Conservation (phyloP, 2,888 invertebrate species). For the Sympetrum striolatum region DNA sequence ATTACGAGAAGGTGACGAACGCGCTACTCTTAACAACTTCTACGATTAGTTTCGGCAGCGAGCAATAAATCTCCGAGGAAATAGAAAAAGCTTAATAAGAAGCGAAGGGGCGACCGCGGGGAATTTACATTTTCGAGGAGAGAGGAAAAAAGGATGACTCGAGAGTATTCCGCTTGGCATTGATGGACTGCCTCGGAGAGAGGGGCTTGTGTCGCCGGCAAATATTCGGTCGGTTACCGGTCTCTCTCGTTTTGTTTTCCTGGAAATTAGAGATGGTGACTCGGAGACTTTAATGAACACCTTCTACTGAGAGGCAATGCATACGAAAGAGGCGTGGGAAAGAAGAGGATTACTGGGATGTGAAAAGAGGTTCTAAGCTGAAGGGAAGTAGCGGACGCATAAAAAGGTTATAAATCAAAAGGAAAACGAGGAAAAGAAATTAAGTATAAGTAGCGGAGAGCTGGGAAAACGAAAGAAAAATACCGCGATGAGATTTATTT, state of each 20-base stretch:
- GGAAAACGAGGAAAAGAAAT: not conserved
- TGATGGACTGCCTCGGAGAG: not conserved
- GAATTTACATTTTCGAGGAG: not conserved
- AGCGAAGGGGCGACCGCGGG: not conserved
- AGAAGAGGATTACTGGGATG: not conserved
- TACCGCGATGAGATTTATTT: no score
- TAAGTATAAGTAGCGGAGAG: not conserved
- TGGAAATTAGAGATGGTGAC: conserved; percentile 2
- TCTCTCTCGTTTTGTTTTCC: not conserved
- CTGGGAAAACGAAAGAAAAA: not conserved
- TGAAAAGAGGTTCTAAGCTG: not conserved
- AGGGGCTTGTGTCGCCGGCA: not conserved
- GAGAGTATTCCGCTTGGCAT: not conserved
- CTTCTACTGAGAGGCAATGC: not conserved
- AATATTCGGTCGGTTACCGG: not conserved
- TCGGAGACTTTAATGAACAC: conserved; percentile 24
- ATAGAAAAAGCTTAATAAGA: not conserved
- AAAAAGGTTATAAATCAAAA: not conserved
- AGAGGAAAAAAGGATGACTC: not conserved
- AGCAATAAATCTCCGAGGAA: not conserved
- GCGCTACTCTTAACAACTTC: not conserved
- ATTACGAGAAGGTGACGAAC: not conserved
- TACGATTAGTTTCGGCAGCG: not conserved
- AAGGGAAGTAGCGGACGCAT: not conserved
- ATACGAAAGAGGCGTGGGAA: not conserved